Conservation (phyloP, 2,113 vertebrate species). For the Ifrita kowaldi region DNA sequence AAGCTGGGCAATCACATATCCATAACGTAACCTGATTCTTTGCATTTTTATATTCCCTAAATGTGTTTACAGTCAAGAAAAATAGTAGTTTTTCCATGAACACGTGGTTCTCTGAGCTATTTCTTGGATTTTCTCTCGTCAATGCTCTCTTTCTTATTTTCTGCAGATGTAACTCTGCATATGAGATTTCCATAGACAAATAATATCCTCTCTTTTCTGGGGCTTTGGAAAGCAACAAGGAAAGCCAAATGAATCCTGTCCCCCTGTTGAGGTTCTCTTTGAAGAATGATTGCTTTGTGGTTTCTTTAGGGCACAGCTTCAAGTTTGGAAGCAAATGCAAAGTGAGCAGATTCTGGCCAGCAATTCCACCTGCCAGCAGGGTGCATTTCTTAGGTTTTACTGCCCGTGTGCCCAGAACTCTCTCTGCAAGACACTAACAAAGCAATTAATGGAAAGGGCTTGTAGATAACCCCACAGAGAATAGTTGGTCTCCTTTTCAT, state of each 20-base stretch:
- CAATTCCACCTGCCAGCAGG: conserved; percentile 4
- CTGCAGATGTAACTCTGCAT: neutral
- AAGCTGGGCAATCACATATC: neutral
- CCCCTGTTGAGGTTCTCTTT: neutral
- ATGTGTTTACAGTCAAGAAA: neutral
- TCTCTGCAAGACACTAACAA: neutral
- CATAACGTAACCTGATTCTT: neutral
- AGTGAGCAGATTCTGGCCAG: neutral
- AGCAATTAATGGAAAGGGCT: neutral
- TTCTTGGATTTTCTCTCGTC: neutral
- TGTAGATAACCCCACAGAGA: neutral
- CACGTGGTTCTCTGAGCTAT: neutral
- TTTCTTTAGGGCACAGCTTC: conserved; percentile 10
- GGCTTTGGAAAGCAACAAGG: neutral
- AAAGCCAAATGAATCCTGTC: neutral
- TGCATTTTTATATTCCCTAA: neutral
- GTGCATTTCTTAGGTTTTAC: neutral
- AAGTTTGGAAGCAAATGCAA: conserved; percentile 23
- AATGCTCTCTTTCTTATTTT: neutral
- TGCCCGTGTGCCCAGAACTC: neutral
- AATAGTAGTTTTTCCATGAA: neutral
- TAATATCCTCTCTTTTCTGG: conserved; percentile 10
- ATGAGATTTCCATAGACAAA: neutral
- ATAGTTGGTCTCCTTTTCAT: neutral
- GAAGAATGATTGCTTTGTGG: conserved; percentile 23